Base-by-base conservation (phyloP, 1,140 invertebrate species). In the Cydia fagiglandana region DNA sequence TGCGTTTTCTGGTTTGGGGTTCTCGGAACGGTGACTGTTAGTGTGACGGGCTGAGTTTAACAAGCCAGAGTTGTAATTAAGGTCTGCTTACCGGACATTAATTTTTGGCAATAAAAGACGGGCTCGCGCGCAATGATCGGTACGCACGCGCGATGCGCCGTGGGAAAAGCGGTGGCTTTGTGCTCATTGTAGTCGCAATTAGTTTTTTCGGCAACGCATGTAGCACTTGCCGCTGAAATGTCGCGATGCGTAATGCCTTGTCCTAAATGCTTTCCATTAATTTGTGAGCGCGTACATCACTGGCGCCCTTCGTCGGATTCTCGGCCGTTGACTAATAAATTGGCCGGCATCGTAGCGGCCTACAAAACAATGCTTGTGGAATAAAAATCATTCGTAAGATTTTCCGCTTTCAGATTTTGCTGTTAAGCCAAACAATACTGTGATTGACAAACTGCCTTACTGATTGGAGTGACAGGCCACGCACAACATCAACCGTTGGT, bases 41-140 rank as follows among this genome's bases (percentile, higher is more conserved):
- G 80, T 81, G 86, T 82, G 83, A 84, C 83, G 77, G 70, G 79
- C 78, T 75, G 79, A 76, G 73, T 78, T 81, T 81, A 83, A 86
- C 85, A 81, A 84, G 85, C 78, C 83, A 78, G 81, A 81, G 78
- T 82, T 81, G 84, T 85, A 91, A 90, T 93, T 91, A 91, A 84
- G 86, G 83, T 82, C 89, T 91, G 83, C 91, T 91, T 91, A 90
- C 89, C 78, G 90, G 84, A 81, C 89, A 91, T 91, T 93, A 91
- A 93, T 93, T 93, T 93, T 93, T 91, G 91, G 90, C 89, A 93
- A 93, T 93, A 93, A 93, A 92, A 88, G 88, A 85, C 80, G 86
- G 83, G 89, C 86, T 86, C 82, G 86, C 86, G 73, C 73, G 86
- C 84, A 87, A 91, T 92, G 89, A 86, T 85, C 84, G 89, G 86